A percentile compares a stretch with the other conserved stretches of the same genome.
Evolutionary conservation across 2,797 vertebrate species (phyloP).

Genomic region (Buceros bicornis): DNA sequence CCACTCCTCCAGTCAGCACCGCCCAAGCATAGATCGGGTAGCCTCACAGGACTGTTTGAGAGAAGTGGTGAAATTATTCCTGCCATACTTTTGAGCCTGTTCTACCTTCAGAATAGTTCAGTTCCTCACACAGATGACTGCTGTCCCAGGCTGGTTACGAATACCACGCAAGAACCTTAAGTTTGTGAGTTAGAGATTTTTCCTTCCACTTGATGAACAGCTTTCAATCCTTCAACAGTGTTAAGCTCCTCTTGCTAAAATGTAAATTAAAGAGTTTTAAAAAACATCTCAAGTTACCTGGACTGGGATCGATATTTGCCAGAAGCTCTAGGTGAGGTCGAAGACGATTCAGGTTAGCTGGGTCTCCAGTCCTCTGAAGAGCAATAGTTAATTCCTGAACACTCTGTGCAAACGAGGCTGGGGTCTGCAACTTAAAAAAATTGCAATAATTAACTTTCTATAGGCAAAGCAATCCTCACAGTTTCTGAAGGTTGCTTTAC

Average conservation of each 20-base stretch:
- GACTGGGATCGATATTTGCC: conserved; percentile 98
- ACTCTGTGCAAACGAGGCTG: conserved; percentile 98
- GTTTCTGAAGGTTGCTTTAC: background rate
- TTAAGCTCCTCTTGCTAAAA: background rate
- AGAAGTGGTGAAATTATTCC: background rate
- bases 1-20: background rate
- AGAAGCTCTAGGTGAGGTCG: conserved; percentile 95
- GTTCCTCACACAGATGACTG: background rate
- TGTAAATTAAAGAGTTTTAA: background rate
- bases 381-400: conserved; percentile 99
- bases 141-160: background rate
- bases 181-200: background rate
- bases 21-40: background rate
- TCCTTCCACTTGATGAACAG: background rate
- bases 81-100: background rate
- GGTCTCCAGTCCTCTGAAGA: conserved; percentile 98
- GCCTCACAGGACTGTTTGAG: background rate
- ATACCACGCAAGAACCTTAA: background rate
- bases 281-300: conserved; percentile 82
- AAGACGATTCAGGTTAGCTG: conserved; percentile 96
- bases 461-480: background rate
- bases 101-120: background rate
- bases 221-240: background rate
- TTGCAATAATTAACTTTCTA: conserved; percentile 75
- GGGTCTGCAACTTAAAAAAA: conserved; percentile 94